A percentile compares a stretch with the other conserved stretches of the same genome.
Conservation (phyloP, 2,797 vertebrate species). For the Acanthurus leucopareius region DNA sequence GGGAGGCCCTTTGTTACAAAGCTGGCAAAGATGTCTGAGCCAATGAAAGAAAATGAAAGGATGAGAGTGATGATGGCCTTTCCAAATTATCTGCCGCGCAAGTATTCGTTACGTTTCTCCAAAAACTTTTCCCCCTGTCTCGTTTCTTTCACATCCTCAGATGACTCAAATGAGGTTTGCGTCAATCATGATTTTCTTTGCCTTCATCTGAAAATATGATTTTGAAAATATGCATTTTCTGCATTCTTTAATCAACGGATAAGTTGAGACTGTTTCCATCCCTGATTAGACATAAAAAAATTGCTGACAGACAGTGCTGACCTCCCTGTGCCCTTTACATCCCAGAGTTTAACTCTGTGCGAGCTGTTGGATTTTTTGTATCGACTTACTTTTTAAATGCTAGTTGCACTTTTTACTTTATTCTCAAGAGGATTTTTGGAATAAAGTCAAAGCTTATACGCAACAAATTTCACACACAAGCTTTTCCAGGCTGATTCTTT, state of each 20-base stretch:
- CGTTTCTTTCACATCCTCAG: slow-evolving; percentile 25
- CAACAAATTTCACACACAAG: background rate
- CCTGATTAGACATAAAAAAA: slow-evolving; percentile 40
- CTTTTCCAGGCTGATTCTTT: background rate
- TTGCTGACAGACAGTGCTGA: slow-evolving; percentile 38
- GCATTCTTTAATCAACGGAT: slow-evolving; percentile 50
- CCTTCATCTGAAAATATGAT: slow-evolving; percentile 51
- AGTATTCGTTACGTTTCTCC: slow-evolving; percentile 19
- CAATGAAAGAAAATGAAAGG: slow-evolving; percentile 53
- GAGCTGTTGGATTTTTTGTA: too few relatives aligned
- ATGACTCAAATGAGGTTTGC: slow-evolving; percentile 35
- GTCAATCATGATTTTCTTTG: slow-evolving; percentile 18
- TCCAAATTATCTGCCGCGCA: slow-evolving; percentile 34
- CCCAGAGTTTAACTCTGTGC: too few relatives aligned
- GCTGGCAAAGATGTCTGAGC: slow-evolving; percentile 52
- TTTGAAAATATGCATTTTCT: slow-evolving; percentile 37
- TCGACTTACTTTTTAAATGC: slow-evolving; percentile 11
- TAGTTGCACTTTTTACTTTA: background rate
- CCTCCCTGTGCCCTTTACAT: slow-evolving; percentile 1
- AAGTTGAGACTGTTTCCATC: slow-evolving; percentile 43
- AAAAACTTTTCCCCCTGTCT: slow-evolving; percentile 1
- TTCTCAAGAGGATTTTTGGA: slow-evolving; percentile 1
- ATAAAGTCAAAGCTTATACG: slow-evolving; percentile 14
- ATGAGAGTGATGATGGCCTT: slow-evolving; percentile 47
- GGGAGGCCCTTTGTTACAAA: slow-evolving; percentile 70